phyloP scores from a whole-genome alignment of 2,888 invertebrate genomes.

The Linhomoeus sp. region DNA sequence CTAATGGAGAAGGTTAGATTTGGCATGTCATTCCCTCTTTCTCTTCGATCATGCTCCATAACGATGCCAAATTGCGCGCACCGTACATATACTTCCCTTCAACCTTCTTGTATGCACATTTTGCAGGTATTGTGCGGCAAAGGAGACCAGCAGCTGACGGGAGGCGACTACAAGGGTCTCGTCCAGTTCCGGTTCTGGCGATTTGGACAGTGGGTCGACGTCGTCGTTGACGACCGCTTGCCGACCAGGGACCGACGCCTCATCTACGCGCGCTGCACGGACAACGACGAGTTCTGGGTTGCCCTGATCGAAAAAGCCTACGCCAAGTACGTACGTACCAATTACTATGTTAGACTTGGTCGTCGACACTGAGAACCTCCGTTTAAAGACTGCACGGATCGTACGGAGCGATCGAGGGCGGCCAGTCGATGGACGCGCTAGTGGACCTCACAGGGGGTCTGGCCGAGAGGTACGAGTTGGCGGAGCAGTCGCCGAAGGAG shows the following conservation, averaged over 20 bases:
- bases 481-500: background rate
- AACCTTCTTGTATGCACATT: no score
- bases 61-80: no score
- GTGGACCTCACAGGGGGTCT: slow-evolving; percentile 30
- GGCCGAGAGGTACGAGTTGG: slow-evolving; percentile 1
- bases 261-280: slow-evolving; percentile 24
- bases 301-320: slow-evolving; percentile 28
- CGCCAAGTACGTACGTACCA: slow-evolving; percentile 24
- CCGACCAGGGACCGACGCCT: slow-evolving; percentile 15
- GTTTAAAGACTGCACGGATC: slow-evolving; percentile 25
- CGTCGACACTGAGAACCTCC: background rate
- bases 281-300: slow-evolving; percentile 28
- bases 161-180: slow-evolving; percentile 28
- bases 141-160: slow-evolving; percentile 26
- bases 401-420: slow-evolving; percentile 33
- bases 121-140: slow-evolving; percentile 8
- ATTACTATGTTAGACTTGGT: background rate
- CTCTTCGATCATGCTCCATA: no score
- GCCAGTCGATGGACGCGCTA: slow-evolving; percentile 34
- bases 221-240: slow-evolving; percentile 31
- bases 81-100: no score
- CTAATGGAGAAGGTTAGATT: slow-evolving; percentile 28
- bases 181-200: slow-evolving; percentile 32
- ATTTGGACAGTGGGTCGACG: slow-evolving; percentile 31
- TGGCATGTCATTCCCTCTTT: no score